Evolutionary conservation across 2,113 vertebrate genomes (phyloP).

Genomic region (Xenopus laevis): DNA sequence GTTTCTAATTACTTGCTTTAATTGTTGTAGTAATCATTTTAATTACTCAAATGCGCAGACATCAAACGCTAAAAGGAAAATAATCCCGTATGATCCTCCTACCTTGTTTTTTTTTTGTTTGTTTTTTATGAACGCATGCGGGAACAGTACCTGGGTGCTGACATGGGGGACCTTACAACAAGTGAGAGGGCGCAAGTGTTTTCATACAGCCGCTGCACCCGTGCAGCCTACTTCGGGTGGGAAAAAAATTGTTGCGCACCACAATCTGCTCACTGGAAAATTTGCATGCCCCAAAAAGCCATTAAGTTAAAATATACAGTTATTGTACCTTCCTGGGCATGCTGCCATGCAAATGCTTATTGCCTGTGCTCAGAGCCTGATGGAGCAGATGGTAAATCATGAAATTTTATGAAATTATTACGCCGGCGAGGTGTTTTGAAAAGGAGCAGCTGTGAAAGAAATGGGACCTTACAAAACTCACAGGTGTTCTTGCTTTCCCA

Average conservation of each 20-base stretch:
- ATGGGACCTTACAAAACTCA: constrained; percentile 99
- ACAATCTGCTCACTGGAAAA: constrained; percentile 93
- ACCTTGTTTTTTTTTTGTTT: constrained; percentile 81
- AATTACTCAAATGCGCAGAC: constrained; percentile 99
- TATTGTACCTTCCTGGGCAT: constrained; percentile 99
- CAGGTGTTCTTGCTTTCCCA: constrained; percentile 98
- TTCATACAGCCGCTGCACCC: constrained; percentile 47
- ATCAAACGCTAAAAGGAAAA: constrained; percentile 99
- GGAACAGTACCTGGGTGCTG: constrained; percentile 87
- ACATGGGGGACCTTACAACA: constrained; percentile 77
- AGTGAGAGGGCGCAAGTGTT: constrained; percentile 54
- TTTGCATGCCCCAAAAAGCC: constrained; percentile 97
- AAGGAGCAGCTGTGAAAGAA: constrained; percentile 99
- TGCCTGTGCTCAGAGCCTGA: constrained; percentile 98
- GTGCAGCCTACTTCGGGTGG: constrained; percentile 49
- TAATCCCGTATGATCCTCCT: constrained; percentile 90
- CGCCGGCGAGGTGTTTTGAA: constrained; percentile 99
- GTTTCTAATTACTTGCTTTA: constrained; percentile 99
- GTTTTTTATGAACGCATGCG: constrained; percentile 50
- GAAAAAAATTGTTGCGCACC: constrained; percentile 66
- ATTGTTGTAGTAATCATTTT: constrained; percentile 99
- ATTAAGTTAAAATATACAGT: constrained; percentile 99
- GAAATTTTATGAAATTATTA: constrained; percentile 99
- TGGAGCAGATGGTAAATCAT: constrained; percentile 99
- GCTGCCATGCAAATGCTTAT: constrained; percentile 98